A percentile compares a stretch with the other conserved stretches of the same genome.
These are phyloP conservation scores for Ianthella basta DNA, from an alignment of 37 sponge, comb jelly and placozoan genomes.

Conservation along the genomic window DNA sequence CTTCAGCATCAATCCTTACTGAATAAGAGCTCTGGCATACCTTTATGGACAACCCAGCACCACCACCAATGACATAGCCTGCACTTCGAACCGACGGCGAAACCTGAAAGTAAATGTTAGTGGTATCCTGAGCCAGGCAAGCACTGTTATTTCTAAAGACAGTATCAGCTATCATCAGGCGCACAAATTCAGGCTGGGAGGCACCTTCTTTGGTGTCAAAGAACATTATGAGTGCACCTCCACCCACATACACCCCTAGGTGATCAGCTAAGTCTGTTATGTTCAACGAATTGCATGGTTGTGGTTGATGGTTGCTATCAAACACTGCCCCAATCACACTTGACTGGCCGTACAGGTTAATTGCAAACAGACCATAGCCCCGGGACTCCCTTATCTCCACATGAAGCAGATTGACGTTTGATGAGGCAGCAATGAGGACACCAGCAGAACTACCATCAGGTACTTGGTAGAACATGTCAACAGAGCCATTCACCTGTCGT, in stretches of 20 bases:
- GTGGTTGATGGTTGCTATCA: too few relatives aligned
- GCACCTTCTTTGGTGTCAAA: not conserved
- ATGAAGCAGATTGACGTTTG: not conserved
- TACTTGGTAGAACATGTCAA: not conserved
- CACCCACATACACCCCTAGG: not conserved
- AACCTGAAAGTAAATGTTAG: not conserved
- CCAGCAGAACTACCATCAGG: not conserved
- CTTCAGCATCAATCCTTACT: constrained; percentile 26
- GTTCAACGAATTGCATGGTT: too few relatives aligned
- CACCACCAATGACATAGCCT: constrained; percentile 44
- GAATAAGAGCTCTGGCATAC: constrained; percentile 28
- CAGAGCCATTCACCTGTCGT: not conserved
- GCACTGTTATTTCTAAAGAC: not conserved
- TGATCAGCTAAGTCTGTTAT: too few relatives aligned
- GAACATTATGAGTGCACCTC: constrained; percentile 2
- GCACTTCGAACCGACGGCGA: not conserved
- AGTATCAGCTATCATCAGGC: not conserved
- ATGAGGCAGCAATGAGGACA: not conserved
- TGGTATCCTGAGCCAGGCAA: not conserved
- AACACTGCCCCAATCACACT: not conserved
- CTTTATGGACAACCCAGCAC: constrained; percentile 53
- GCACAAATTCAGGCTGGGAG: too few relatives aligned
- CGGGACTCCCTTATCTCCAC: not conserved
- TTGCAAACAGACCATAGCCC: constrained; percentile 8
- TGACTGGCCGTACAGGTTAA: not conserved